Conservation (phyloP, 2,797 vertebrate species). For the Macropodus opercularis region DNA sequence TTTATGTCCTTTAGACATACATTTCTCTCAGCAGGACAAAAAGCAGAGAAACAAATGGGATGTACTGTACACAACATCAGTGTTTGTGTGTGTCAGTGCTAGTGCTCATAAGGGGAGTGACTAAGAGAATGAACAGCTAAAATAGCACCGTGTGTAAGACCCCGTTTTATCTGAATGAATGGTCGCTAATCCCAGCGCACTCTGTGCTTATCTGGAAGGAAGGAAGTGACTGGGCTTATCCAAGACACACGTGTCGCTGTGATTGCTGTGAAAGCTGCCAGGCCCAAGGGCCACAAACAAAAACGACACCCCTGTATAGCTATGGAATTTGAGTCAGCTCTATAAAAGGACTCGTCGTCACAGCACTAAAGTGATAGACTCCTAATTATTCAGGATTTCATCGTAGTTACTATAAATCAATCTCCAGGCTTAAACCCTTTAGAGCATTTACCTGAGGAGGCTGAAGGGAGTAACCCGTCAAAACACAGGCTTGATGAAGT, state of each 20-base stretch:
- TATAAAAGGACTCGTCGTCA: neutral
- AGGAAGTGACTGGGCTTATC: slow-evolving; percentile 82
- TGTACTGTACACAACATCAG: slow-evolving; percentile 34
- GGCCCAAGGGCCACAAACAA: slow-evolving; percentile 59
- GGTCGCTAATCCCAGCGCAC: slow-evolving; percentile 67
- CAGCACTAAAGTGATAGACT: neutral
- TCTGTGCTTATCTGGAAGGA: slow-evolving; percentile 78
- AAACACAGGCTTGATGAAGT: too few species aligned
- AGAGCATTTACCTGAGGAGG: too few species aligned
- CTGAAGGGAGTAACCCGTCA: too few species aligned
- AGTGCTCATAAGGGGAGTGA: slow-evolving; percentile 30
- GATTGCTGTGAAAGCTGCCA: slow-evolving; percentile 76
- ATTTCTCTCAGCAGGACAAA: slow-evolving; percentile 60
- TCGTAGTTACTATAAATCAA: slow-evolving; percentile 4
- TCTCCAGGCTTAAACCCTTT: too few species aligned
- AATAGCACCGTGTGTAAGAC: slow-evolving; percentile 71
- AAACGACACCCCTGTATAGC: slow-evolving; percentile 33
- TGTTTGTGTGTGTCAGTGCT: slow-evolving; percentile 47
- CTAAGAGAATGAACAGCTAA: slow-evolving; percentile 74
- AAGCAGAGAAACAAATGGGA: slow-evolving; percentile 56
- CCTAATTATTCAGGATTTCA: slow-evolving; percentile 1
- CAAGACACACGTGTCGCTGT: slow-evolving; percentile 72
- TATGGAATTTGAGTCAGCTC: slow-evolving; percentile 54
- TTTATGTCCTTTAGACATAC: slow-evolving; percentile 42
- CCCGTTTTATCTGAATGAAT: slow-evolving; percentile 78